Conservation (phyloP, 1,140 invertebrate genomes). For the Camponotus vicinus region DNA sequence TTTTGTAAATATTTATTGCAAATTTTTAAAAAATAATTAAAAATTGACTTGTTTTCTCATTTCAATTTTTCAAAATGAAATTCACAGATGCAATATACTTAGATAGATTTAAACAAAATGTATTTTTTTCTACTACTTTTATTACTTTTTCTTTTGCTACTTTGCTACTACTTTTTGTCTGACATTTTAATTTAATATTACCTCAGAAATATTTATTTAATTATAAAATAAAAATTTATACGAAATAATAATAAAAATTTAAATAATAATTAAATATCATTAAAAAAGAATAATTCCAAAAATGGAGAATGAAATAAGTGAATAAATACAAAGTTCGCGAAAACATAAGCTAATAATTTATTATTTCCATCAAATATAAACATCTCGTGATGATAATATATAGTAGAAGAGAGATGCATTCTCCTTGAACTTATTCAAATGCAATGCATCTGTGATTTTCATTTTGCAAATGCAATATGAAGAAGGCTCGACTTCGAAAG, state of each 20-base stretch:
- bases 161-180: too few relatives aligned
- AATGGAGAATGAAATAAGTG: not conserved
- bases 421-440: conserved; percentile 26
- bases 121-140: not conserved
- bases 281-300: not conserved
- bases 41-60: not conserved
- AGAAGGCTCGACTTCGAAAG: conserved; percentile 66
- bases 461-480: conserved; percentile 66
- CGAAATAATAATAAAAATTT: conserved; percentile 8
- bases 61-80: conserved; percentile 23
- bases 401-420: not conserved
- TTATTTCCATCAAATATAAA: not conserved
- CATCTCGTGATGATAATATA: not conserved
- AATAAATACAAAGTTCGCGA: not conserved
- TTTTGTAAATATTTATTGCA: not conserved
- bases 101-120: not conserved
- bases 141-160: too few relatives aligned
- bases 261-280: not conserved
- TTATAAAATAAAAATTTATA: conserved; percentile 21
- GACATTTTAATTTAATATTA: too few relatives aligned
- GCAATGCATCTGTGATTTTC: conserved; percentile 59
- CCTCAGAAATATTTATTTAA: too few relatives aligned
- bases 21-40: not conserved
- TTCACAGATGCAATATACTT: conserved; percentile 36
- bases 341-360: not conserved